Evolutionary conservation across 2,888 invertebrate genomes (phyloP).

Genomic region (Dryocosmus kuriphilus): DNA sequence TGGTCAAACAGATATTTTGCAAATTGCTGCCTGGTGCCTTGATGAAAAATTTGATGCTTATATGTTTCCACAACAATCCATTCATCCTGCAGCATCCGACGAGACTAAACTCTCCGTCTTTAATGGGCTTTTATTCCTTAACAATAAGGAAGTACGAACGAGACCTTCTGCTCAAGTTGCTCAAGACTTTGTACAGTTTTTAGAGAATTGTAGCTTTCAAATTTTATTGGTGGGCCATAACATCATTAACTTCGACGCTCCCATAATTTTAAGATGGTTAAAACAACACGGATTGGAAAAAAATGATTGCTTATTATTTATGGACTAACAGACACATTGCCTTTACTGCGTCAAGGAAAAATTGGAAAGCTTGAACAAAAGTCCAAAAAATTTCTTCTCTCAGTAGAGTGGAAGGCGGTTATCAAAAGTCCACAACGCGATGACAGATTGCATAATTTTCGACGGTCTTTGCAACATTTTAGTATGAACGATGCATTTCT

Average conservation of each 20-base stretch:
- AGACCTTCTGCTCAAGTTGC: too few relatives aligned
- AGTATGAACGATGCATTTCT: too few relatives aligned
- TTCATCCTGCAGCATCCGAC: neutral
- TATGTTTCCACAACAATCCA: slow-evolving; percentile 27
- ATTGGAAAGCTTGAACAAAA: neutral
- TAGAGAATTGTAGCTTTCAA: neutral
- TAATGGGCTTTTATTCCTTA: slow-evolving; percentile 1
- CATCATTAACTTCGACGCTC: slow-evolving; percentile 22
- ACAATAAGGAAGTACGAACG: too few relatives aligned
- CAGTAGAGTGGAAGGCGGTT: neutral
- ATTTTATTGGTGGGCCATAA: slow-evolving; percentile 28
- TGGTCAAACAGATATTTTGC: slow-evolving; percentile 44
- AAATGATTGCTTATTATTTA: neutral
- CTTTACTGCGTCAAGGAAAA: slow-evolving; percentile 22
- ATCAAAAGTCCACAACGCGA: neutral
- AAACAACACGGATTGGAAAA: slow-evolving; percentile 7
- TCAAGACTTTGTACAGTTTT: too few relatives aligned
- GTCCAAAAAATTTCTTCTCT: neutral
- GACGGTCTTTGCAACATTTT: slow-evolving; percentile 16
- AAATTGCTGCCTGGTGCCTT: too few relatives aligned
- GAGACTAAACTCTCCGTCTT: slow-evolving; percentile 7
- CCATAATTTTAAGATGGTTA: slow-evolving; percentile 4
- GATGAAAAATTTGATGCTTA: slow-evolving; percentile 10
- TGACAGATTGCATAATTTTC: neutral
- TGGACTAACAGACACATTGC: slow-evolving; percentile 17